A percentile compares a stretch with the other conserved stretches of the same genome.
These are phyloP conservation scores for Hippopotamus amphibius DNA, from an alignment of 2,113 vertebrate species.

Conservation along the genomic window DNA sequence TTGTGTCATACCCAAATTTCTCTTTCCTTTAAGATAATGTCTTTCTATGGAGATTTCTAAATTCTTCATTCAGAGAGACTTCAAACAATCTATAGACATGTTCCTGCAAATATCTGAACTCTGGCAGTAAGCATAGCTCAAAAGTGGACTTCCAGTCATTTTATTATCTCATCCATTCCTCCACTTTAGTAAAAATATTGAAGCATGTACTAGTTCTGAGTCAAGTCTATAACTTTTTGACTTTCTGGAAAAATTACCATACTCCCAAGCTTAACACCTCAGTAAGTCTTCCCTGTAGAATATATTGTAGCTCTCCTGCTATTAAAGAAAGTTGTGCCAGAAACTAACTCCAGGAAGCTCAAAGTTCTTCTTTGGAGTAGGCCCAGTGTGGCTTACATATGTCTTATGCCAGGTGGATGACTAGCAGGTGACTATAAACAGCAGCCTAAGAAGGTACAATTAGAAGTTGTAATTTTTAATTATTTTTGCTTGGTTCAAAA, in stretches of 20 bases:
- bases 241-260: no score
- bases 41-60: not conserved
- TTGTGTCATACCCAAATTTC: not conserved
- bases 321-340: no score
- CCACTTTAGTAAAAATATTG: no score
- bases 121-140: not conserved
- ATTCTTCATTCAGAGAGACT: not conserved
- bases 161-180: no score
- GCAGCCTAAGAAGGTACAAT: not conserved
- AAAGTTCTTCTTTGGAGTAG: not conserved
- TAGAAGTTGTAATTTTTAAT: no score
- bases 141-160: not conserved
- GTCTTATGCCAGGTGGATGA: not conserved
- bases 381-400: not conserved
- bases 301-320: no score
- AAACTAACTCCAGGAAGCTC: not conserved
- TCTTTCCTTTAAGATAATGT: not conserved
- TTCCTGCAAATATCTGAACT: not conserved
- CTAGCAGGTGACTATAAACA: not conserved
- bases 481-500: no score
- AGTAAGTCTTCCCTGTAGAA: no score
- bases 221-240: no score
- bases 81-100: not conserved
- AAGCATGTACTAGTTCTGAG: no score
- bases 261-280: no score